Evolutionary conservation across 2,888 invertebrate species (phyloP).

Genomic region (Drosophila imparisetae): DNA sequence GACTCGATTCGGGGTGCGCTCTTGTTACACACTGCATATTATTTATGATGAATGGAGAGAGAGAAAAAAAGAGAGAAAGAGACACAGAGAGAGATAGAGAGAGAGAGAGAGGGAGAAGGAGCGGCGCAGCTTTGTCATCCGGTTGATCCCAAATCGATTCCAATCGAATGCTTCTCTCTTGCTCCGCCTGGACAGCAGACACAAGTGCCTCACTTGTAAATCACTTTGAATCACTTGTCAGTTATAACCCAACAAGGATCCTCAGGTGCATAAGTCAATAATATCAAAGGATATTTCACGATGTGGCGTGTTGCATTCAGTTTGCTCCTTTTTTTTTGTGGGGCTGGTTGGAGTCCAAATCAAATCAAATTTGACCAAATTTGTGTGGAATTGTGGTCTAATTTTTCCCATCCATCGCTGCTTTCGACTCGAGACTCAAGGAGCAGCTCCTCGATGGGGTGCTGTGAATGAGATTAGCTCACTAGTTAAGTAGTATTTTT

Average conservation of each 20-base stretch:
- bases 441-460: neutral
- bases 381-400: constrained; percentile 15
- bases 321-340: constrained; percentile 15
- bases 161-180: neutral
- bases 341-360: constrained; percentile 43
- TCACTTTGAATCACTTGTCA: neutral
- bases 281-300: neutral
- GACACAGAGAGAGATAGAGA: too few relatives aligned
- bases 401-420: constrained; percentile 4
- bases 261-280: neutral
- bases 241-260: neutral
- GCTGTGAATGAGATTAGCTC: neutral
- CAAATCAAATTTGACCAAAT: constrained; percentile 33
- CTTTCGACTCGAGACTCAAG: neutral
- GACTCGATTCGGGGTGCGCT: constrained; percentile 49
- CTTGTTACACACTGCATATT: constrained; percentile 36
- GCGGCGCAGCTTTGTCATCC: neutral
- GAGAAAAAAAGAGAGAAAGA: too few relatives aligned
- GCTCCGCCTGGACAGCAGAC: neutral
- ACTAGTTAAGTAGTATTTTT: neutral
- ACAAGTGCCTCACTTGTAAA: neutral
- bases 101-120: neutral
- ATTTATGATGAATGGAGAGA: neutral
- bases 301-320: neutral
- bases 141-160: constrained; percentile 7